Conservation (phyloP, 2,888 invertebrate genomes). For the Sepiola atlantica region DNA sequence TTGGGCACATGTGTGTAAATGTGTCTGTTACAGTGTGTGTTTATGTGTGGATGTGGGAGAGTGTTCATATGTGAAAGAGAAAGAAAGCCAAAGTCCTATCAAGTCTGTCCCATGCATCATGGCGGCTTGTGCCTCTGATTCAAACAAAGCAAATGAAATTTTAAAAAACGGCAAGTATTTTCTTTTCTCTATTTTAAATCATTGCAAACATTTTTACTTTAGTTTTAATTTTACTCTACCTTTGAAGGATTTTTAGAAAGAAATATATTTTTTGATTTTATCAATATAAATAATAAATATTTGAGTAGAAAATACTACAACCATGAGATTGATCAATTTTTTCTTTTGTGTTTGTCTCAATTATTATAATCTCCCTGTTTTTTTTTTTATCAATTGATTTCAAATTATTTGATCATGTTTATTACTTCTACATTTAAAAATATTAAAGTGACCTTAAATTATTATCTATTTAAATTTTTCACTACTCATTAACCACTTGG, state of each 20-base stretch:
- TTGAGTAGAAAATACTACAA: not conserved
- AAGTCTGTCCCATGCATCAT: not conserved
- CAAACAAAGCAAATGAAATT: not conserved
- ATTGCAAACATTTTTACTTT: not conserved
- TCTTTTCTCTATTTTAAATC: not conserved
- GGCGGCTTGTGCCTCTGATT: not conserved
- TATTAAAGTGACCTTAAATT: no score
- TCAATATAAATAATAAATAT: not conserved
- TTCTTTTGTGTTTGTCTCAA: not conserved
- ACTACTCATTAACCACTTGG: not conserved
- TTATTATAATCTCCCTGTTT: not conserved
- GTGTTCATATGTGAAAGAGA: no score
- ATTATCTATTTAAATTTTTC: not conserved
- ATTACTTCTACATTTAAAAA: not conserved
- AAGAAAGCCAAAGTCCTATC: not conserved
- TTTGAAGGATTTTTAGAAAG: not conserved
- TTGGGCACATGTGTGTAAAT: no score
- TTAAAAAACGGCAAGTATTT: not conserved
- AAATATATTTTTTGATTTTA: not conserved
- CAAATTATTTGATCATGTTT: not conserved
- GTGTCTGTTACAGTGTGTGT: not conserved
- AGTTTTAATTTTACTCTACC: not conserved
- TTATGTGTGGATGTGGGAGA: not conserved
- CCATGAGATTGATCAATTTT: not conserved
- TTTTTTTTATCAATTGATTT: not conserved